Evolutionary conservation across 2,797 vertebrate genomes (phyloP), one percentile per base, ranked within the genome.

Genomic region (Hypotaenidia philippensis): DNA sequence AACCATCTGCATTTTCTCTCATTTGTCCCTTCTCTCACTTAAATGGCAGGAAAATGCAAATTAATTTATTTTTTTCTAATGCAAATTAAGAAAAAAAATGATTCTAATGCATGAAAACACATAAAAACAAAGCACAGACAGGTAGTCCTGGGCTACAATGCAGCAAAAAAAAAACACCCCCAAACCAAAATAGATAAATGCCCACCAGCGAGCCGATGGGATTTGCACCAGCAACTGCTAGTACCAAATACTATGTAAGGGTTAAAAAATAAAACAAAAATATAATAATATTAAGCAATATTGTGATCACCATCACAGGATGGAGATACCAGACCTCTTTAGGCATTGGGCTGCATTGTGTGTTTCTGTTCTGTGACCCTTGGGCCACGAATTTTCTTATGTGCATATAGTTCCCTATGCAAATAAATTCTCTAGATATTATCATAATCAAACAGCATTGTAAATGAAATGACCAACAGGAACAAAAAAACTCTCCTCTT

Each of bases 221-320:
- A 52, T 57, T 69, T 29, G 25, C 26, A 15, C 13, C 34, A 74
- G 26, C 0, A 5, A n/a, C 9, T 26, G 9, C 27, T 6, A 14
- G 10, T 5, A 69, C 21, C 52, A 52, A 61, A 72, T 6, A 23
- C 5, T 14, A 6, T 2, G 34, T 14, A 40, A 47, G 12, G 32
- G 16, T 64, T 34, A 5, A 52, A 29, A 72, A 38, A 6, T 9
- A 5, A 57, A 55, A 63, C 4, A 11, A 53, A 50, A 2, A 44
- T 22, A 50, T 44, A 12, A 4, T 5, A 1, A 4, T 5, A 1
- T 34, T 20, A n/a, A 61, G 15, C 12, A 59, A 3, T 6, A 7
- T 4, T 26, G 2, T 7, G 18, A 36, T 25, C 14, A 34, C 5
- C 3, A 7, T 4, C 7, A 18, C 0, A 45, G 8, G 20, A n/a